phyloP scores from a whole-genome alignment of 2,888 invertebrate genomes.

The Zonitis immaculata region DNA sequence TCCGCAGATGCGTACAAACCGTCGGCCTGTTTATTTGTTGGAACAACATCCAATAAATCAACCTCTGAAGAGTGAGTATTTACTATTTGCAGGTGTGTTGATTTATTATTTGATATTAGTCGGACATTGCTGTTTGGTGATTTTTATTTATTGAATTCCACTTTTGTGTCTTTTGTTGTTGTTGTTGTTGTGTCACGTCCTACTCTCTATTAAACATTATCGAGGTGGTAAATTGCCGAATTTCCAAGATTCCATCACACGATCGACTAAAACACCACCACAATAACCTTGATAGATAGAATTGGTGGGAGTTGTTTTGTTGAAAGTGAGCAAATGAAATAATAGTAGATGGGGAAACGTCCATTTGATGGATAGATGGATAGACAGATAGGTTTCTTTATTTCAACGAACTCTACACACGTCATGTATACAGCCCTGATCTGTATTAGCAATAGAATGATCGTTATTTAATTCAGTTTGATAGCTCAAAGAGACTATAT shows the following conservation, averaged over 20 bases:
- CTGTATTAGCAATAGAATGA: constrained; percentile 18
- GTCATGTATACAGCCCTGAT: constrained; percentile 12
- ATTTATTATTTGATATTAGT: constrained; percentile 19
- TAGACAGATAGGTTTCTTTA: background rate
- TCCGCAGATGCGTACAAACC: constrained; percentile 21
- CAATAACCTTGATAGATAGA: no score
- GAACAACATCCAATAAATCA: constrained; percentile 20
- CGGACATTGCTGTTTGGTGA: constrained; percentile 7
- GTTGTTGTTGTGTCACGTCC: background rate
- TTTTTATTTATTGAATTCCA: background rate
- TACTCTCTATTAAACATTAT: no score
- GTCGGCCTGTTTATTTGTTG: constrained; percentile 11
- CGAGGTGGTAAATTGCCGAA: constrained; percentile 15
- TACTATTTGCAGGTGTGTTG: constrained; percentile 13
- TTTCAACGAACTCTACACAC: constrained; percentile 11
- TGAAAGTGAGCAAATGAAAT: no score
- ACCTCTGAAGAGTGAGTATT: constrained; percentile 12
- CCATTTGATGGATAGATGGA: no score
- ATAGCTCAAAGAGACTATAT: constrained; percentile 23
- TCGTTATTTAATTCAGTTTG: constrained; percentile 23
- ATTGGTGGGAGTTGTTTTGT: no score
- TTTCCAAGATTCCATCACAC: constrained; percentile 11
- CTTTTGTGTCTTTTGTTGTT: no score
- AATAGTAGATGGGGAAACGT: no score
- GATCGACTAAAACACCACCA: constrained; percentile 3